Evolutionary conservation across 2,888 invertebrate genomes (phyloP), one percentile per base, ranked within the genome.

Genomic region (Xanthia icteritia): DNA sequence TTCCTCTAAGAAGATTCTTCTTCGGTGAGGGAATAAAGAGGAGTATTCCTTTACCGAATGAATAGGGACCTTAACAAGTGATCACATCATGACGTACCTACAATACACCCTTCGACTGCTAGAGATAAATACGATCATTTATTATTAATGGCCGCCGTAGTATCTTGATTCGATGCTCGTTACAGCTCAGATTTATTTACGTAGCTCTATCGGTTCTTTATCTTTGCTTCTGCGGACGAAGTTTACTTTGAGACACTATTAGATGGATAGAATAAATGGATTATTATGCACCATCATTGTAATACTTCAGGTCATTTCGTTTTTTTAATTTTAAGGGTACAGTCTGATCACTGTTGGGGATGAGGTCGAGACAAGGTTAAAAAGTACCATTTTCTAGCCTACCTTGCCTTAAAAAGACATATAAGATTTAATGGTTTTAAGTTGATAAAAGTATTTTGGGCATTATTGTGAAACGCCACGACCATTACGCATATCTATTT

Each of bases 131-230:
- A 81, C 75, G 76, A 83, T 81, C 86, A 87, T 90, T 89, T 89
- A 93, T 92, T 93, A 94, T 93, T 92, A 92, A 94, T 93, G 92
- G 76, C 76, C 36, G 51, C 75, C 73, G 45, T 76, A 82, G 79
- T 83, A 86, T 80, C 80, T 80, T 86, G 79, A 86, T 80, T 81
- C 83, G 48, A 80, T 71, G 63, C 73, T 80, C 74, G 65, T 86
- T 83, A 63, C 17, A 9, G 6, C 15, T n/a, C n/a, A 54, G 61
- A 80, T 84, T 79, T 86, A 86, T 84, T 63, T 83, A 60, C 61
- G 54, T 23, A 39, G 31, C 36, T 58, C 36, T 61, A 61, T 60
- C 17, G 13, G 0, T n/a, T 65, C 68, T 58, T 64, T 77, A 39
- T 71, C 15, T 71, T 64, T 20, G 0, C 20, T 31, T 54, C 31